phyloP scores from a whole-genome alignment of 2,797 vertebrate species.

The Notoglanidium macrostoma region DNA sequence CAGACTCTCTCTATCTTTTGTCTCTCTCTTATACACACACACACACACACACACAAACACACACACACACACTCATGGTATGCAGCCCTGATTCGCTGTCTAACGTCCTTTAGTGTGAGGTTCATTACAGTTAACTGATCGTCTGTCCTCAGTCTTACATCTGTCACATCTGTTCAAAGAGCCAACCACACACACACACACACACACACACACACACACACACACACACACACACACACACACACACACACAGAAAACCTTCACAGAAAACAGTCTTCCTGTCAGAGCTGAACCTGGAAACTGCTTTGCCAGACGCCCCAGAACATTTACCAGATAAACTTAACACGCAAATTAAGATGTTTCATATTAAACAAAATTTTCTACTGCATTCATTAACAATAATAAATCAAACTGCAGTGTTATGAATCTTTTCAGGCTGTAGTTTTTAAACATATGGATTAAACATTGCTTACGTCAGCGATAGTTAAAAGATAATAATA shows the following conservation, averaged over 20 bases:
- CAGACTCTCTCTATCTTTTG: background rate
- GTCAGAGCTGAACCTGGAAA: background rate
- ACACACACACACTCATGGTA: background rate
- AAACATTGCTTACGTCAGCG: background rate
- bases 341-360: background rate
- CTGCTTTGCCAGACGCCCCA: background rate
- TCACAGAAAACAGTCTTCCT: constrained; percentile 10
- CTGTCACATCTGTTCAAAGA: constrained; percentile 36
- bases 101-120: background rate
- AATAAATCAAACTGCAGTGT: background rate
- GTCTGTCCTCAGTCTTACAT: constrained; percentile 13
- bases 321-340: background rate
- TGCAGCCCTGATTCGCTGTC: background rate
- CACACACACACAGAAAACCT: background rate
- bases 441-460: background rate
- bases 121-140: constrained; percentile 15
- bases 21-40: background rate
- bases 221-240: constrained; percentile 17
- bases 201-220: constrained; percentile 25
- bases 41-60: constrained; percentile 4
- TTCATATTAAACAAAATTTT: background rate
- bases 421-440: background rate
- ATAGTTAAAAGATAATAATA: background rate
- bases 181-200: constrained; percentile 24
- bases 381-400: background rate